Evolutionary conservation across 2,113 vertebrate species (phyloP), one percentile per base, ranked within the genome.

Genomic region (Pontoporia blainvillei): DNA sequence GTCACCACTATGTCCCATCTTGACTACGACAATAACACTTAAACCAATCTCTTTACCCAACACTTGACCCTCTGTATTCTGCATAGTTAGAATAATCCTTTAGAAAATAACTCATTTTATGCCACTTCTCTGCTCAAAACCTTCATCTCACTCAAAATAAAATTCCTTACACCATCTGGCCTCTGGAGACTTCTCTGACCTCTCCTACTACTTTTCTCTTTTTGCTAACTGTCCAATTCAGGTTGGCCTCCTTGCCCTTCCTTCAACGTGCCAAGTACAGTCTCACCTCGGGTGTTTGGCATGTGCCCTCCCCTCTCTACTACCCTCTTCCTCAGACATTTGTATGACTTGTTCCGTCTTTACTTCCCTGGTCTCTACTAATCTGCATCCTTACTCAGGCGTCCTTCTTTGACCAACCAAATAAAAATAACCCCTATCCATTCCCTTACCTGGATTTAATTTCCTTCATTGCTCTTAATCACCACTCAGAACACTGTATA

Each of bases 261-360:
- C 46, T 72, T 46, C 54, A 29, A 0, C 20, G 20, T 71, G 14
- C 15, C 27, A 36, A 36, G 59, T 41, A 31, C 0, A 84, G 49
- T 29, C 18, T 8, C 6, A 20, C 4, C 8, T 34, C 31, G 11
- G n/a, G 4, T 41, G 13, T 39, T 79, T 6, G 41, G 34, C 31
- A 1, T 41, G 6, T 11, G 5, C 27, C 8, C 0, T 18, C 52
- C 4, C 1, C 17, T 64, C 8, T 41, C 41, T 34, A 8, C 4
- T 82, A 0, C 2, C 3, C 8, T 82, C 25, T 75, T 71, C 27
- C 12, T 29, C 31, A 97, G 67, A 52, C 7, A 1, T 7, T 5
- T 39, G 41, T 29, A 49, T 13, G 87, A 81, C 13, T 7, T 81
- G 0, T 9, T 54, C 5, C 10, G 27, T 81, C 31, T 7, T 49